Evolutionary conservation across 2,888 invertebrate species (phyloP).

Genomic region (Scelioninae gen. 2): DNA sequence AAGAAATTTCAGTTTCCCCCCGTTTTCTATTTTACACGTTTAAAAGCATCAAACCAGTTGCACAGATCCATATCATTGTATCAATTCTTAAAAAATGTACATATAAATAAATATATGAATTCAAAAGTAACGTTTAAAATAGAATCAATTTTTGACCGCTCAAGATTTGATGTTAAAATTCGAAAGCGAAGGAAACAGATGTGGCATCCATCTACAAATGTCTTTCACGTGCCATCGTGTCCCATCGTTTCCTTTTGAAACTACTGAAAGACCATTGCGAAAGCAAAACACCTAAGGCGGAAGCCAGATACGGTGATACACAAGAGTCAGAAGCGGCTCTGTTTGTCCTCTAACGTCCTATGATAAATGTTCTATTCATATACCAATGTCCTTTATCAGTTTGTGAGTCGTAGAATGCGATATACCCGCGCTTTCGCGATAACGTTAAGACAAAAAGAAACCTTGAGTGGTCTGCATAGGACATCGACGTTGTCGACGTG

Average conservation of each 20-base stretch:
- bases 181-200: neutral
- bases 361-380: conserved; percentile 55
- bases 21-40: no score
- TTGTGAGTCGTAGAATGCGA: conserved; percentile 32
- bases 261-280: conserved; percentile 55
- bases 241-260: conserved; percentile 24
- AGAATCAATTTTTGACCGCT: no score
- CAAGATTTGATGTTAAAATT: no score
- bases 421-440: conserved; percentile 34
- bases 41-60: no score
- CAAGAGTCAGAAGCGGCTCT: conserved; percentile 51
- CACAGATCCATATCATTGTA: no score
- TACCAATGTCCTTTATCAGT: conserved; percentile 50
- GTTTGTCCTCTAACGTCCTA: conserved; percentile 55
- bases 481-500: neutral
- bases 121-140: no score
- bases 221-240: conserved; percentile 45
- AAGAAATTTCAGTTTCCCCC: no score
- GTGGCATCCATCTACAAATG: conserved; percentile 3
- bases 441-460: conserved; percentile 49
- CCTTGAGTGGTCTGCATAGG: conserved; percentile 8
- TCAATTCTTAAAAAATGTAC: no score
- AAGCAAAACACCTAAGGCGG: conserved; percentile 60
- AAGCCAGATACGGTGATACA: conserved; percentile 59
- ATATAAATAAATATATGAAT: no score